These are phyloP conservation scores for Drosophila pruinosa DNA, from an alignment of 1,140 invertebrate species.

Conservation along the genomic window DNA sequence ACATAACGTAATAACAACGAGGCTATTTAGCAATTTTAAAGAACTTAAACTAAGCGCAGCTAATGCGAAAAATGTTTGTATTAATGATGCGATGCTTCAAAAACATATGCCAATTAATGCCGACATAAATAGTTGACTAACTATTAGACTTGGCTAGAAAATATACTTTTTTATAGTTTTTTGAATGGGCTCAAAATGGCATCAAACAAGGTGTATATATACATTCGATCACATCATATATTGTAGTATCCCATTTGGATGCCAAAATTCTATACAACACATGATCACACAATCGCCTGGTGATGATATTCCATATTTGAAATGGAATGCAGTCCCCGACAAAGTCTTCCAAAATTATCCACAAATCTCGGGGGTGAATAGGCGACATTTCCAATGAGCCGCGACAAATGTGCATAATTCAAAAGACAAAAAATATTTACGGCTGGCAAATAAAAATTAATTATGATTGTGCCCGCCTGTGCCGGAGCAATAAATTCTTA, in stretches of 20 bases:
- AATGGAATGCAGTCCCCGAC: slow-evolving; percentile 2
- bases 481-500: slow-evolving; percentile 68
- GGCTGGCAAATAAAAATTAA: slow-evolving; percentile 69
- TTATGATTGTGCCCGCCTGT: slow-evolving; percentile 68
- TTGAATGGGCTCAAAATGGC: background rate
- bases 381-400: slow-evolving; percentile 53
- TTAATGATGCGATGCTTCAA: slow-evolving; percentile 48
- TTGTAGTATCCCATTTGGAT: background rate
- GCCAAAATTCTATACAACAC: background rate
- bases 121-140: background rate
- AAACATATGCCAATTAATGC: slow-evolving; percentile 1
- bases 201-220: background rate
- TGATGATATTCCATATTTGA: background rate
- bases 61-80: slow-evolving; percentile 51
- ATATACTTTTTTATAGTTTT: background rate
- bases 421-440: slow-evolving; percentile 51
- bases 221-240: background rate
- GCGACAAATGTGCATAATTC: slow-evolving; percentile 45
- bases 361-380: background rate
- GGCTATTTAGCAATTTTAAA: background rate
- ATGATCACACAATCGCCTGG: background rate
- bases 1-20: slow-evolving; percentile 14
- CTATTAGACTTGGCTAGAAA: background rate
- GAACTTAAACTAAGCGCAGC: slow-evolving; percentile 43
- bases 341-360: slow-evolving; percentile 4